Conservation (phyloP, 1,140 invertebrate species). For the Sitobion miscanthi region DNA sequence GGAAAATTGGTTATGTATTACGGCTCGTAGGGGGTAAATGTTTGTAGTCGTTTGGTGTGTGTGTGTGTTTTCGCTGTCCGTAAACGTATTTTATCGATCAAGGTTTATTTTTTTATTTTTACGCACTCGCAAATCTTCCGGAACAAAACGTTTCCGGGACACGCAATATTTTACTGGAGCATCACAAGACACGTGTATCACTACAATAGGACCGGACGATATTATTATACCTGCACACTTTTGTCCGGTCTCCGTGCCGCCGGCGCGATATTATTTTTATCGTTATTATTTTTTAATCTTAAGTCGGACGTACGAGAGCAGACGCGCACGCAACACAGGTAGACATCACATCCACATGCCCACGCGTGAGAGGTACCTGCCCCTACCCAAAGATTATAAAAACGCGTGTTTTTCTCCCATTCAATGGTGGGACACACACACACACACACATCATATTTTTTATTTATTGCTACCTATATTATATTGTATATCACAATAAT, state of each 20-base stretch:
- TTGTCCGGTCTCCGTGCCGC: not conserved
- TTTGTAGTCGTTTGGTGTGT: not conserved
- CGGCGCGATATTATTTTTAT: not conserved
- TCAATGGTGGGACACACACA: not conserved
- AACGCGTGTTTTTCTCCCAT: not conserved
- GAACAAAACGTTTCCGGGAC: not conserved
- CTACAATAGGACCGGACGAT: not conserved
- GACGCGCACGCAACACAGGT: not conserved
- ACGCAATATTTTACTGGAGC: conserved; percentile 25
- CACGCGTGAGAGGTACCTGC: not conserved
- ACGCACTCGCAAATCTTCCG: not conserved
- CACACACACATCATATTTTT: not conserved
- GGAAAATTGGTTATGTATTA: conserved; percentile 16
- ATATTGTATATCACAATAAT: not conserved
- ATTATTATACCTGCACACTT: not conserved
- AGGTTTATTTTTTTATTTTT: not conserved
- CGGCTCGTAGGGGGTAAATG: not conserved
- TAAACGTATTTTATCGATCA: conserved; percentile 8
- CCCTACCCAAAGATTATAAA: not conserved
- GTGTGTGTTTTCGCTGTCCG: not conserved
- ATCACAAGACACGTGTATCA: not conserved
- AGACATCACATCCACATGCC: not conserved
- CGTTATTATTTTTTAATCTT: conserved; percentile 5
- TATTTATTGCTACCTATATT: not conserved
- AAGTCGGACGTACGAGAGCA: not conserved